Percentiles rank a stretch among this genome's conserved stretches.
Conservation (phyloP, 1,140 invertebrate genomes). For the Lepidurus arcticus region DNA sequence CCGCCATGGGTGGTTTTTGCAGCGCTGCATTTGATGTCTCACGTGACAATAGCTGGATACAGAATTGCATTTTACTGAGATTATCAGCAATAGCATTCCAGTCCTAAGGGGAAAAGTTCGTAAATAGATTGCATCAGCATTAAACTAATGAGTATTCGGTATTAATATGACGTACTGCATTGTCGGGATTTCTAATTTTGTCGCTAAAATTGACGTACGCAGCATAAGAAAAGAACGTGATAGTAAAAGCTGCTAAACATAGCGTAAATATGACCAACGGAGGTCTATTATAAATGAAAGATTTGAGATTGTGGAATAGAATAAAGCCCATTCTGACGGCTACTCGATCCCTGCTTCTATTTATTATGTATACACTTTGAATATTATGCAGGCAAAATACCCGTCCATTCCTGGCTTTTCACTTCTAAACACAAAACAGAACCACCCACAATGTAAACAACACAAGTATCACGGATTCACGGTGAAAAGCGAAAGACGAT, state of each 20-base stretch:
- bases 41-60: background rate
- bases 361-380: too few relatives aligned
- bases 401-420: too few relatives aligned
- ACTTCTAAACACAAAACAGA: too few relatives aligned
- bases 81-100: conserved; percentile 28
- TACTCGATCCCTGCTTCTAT: background rate
- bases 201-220: background rate
- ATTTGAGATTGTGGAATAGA: background rate
- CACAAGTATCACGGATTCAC: too few relatives aligned
- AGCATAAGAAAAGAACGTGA: background rate
- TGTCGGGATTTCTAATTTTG: background rate
- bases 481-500: too few relatives aligned
- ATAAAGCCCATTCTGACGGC: background rate
- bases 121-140: background rate
- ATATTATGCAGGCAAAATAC: too few relatives aligned
- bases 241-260: conserved; percentile 5
- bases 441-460: too few relatives aligned
- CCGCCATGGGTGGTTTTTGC: background rate
- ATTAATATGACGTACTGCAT: background rate
- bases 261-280: background rate
- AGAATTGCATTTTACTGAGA: conserved; percentile 17
- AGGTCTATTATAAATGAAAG: background rate
- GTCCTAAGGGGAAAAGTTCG: background rate
- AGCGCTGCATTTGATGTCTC: background rate
- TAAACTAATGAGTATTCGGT: background rate